phyloP scores from a whole-genome alignment of 2,888 invertebrate species.

The Agonum fuliginosum region DNA sequence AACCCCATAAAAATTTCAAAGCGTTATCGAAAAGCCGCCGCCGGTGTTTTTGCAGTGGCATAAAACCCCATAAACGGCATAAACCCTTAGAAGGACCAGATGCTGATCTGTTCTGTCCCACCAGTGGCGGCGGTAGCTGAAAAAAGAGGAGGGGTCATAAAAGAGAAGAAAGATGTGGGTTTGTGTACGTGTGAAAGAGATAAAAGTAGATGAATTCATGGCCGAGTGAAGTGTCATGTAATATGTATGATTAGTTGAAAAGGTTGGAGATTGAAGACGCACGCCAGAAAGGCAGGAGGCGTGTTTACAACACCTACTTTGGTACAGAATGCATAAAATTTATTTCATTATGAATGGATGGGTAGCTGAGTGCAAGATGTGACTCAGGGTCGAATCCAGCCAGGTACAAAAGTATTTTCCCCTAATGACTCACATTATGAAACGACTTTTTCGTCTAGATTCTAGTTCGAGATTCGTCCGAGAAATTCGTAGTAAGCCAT shows the following conservation, averaged over 20 bases:
- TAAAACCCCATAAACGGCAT: slow-evolving; percentile 27
- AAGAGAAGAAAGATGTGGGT: not conserved
- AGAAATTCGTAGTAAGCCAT: too few species aligned
- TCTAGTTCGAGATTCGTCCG: too few species aligned
- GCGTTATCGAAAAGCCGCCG: not conserved
- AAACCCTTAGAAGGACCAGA: slow-evolving; percentile 31
- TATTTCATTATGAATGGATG: too few species aligned
- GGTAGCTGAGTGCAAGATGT: too few species aligned
- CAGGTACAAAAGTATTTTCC: too few species aligned
- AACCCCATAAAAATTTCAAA: slow-evolving; percentile 30
- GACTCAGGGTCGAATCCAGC: too few species aligned
- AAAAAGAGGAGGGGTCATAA: not conserved
- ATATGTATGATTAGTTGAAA: slow-evolving; percentile 66
- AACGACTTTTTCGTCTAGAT: too few species aligned
- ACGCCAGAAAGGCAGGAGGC: not conserved
- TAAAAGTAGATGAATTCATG: slow-evolving; percentile 39
- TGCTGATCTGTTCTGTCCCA: not conserved
- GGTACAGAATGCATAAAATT: not conserved
- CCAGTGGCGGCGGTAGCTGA: not conserved
- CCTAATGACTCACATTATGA: too few species aligned
- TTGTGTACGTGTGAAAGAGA: not conserved
- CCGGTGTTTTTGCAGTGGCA: slow-evolving; percentile 15
- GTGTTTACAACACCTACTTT: slow-evolving; percentile 7
- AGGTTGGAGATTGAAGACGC: slow-evolving; percentile 56
- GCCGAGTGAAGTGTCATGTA: slow-evolving; percentile 64